Conservation (phyloP, 2,888 invertebrate genomes). For the Drosophila suboccidentalis region DNA sequence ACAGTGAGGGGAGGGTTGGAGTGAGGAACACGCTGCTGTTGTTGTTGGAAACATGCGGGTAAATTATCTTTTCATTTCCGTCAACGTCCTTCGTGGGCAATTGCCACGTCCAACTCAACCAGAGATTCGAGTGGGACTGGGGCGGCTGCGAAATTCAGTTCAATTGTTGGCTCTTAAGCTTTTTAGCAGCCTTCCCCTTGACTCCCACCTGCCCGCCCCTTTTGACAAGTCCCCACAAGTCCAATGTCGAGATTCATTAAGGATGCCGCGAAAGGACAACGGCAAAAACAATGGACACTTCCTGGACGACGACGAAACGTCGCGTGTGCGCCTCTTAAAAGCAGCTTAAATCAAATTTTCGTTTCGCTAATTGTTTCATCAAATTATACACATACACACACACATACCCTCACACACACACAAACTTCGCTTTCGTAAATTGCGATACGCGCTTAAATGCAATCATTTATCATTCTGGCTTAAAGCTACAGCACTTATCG, state of each 20-base stretch:
- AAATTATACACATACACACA: conserved; percentile 33
- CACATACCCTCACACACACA: not conserved
- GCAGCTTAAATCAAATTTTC: conserved; percentile 57
- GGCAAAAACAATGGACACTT: conserved; percentile 47
- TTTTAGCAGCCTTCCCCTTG: conserved; percentile 25
- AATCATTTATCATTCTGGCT: conserved; percentile 4
- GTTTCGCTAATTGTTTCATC: conserved; percentile 57
- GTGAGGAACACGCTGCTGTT: conserved; percentile 35
- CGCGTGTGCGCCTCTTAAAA: conserved; percentile 38
- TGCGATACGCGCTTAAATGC: not conserved
- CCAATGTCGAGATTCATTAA: conserved; percentile 51
- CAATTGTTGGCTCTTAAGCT: conserved; percentile 60
- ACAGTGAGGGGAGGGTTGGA: not conserved
- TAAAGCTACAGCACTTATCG: not conserved
- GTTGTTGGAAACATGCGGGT: conserved; percentile 71
- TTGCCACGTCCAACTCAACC: conserved; percentile 43
- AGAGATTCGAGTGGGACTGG: not conserved
- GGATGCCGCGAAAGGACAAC: conserved; percentile 35
- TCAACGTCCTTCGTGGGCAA: conserved; percentile 50
- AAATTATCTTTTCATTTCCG: conserved; percentile 80
- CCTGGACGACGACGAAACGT: conserved; percentile 1
- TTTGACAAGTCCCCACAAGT: conserved; percentile 33
- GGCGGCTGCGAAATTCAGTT: conserved; percentile 1
- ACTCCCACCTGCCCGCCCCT: not conserved
- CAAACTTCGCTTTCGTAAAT: not conserved